Percentiles rank a stretch among this genome's conserved stretches.
phyloP scores from a whole-genome alignment of 2,888 invertebrate species.

The Lochmaea crataegi region DNA sequence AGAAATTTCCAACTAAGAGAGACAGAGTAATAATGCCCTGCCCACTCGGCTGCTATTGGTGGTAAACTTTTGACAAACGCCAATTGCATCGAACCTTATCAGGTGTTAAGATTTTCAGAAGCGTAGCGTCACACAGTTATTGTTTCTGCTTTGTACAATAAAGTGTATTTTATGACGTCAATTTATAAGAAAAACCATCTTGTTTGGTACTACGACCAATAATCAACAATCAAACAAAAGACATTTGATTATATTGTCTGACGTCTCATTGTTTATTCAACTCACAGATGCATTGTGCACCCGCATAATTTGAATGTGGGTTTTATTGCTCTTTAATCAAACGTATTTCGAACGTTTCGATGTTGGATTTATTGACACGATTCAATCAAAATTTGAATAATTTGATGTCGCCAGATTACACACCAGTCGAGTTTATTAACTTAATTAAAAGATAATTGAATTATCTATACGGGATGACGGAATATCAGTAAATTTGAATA shows the following conservation, averaged over 20 bases:
- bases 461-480: neutral
- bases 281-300: neutral
- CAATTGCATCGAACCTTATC: too few species aligned
- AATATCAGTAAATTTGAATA: too few species aligned
- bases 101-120: too few species aligned
- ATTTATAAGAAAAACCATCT: neutral
- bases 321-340: constrained; percentile 1
- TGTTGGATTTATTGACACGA: neutral
- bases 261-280: neutral
- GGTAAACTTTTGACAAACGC: too few species aligned
- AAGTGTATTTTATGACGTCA: too few species aligned
- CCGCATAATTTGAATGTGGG: constrained; percentile 4
- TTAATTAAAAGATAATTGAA: neutral
- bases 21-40: too few species aligned
- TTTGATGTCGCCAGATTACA: neutral
- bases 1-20: too few species aligned
- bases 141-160: too few species aligned
- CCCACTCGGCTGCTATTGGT: too few species aligned
- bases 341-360: neutral
- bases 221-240: neutral
- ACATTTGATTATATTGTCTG: constrained; percentile 3
- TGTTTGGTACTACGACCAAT: neutral
- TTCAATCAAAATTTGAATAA: neutral
- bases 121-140: too few species aligned
- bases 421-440: neutral